Evolutionary conservation across 2,113 vertebrate species (phyloP).

Genomic region (Rhynchomys soricoides): DNA sequence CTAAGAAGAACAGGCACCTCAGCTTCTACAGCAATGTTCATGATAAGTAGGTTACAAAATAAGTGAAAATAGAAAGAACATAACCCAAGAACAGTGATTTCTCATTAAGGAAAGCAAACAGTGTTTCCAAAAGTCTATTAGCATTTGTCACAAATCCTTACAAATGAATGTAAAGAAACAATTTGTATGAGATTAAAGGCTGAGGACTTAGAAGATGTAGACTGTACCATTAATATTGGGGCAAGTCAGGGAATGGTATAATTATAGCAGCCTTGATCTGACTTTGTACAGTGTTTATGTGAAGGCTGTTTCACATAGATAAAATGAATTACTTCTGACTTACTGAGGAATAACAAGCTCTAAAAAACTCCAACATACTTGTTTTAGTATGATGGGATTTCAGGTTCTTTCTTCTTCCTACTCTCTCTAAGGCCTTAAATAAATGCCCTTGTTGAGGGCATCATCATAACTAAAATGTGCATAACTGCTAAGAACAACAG

Average conservation of each 20-base stretch:
- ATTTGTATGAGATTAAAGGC: slow-evolving; percentile 32
- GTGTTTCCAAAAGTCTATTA: background rate
- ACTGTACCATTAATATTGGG: background rate
- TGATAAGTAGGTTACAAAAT: background rate
- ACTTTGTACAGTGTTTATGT: slow-evolving; percentile 44
- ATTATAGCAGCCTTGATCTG: background rate
- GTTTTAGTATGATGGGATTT: background rate
- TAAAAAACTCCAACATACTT: background rate
- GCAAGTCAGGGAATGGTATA: background rate
- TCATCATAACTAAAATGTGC: background rate
- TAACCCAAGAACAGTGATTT: background rate
- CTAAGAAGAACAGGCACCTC: background rate
- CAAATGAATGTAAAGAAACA: background rate
- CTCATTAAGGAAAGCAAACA: background rate
- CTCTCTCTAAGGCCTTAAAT: background rate
- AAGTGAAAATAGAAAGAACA: background rate
- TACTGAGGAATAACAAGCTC: background rate
- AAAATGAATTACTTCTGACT: background rate
- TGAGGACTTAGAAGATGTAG: slow-evolving; percentile 41
- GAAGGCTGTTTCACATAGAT: background rate
- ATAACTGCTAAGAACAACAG: background rate
- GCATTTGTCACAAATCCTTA: background rate
- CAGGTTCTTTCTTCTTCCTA: background rate
- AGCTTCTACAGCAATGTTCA: background rate
- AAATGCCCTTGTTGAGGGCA: background rate